A percentile compares a stretch with the other conserved stretches of the same genome.
phyloP scores from a whole-genome alignment of 2,113 vertebrate species.

The Ciconia maguari region DNA sequence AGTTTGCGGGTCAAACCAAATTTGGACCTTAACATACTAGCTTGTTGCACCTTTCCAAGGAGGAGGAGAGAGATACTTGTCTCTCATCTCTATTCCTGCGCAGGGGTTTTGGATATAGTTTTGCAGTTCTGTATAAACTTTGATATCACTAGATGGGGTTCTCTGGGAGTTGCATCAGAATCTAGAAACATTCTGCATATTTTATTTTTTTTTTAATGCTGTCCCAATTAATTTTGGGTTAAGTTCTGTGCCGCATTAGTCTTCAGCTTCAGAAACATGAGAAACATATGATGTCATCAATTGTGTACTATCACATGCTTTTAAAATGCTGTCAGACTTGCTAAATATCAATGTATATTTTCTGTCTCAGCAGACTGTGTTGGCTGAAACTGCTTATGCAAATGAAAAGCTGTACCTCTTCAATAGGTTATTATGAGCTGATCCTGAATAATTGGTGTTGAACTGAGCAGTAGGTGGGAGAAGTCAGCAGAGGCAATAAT shows the following conservation, averaged over 20 bases:
- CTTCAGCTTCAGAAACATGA: neutral
- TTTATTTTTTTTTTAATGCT: neutral
- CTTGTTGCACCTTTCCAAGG: neutral
- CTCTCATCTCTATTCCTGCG: neutral
- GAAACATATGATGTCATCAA: constrained; percentile 28
- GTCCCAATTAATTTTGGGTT: neutral
- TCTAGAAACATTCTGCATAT: neutral
- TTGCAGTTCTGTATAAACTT: neutral
- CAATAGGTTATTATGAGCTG: constrained; percentile 31
- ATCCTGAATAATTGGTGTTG: constrained; percentile 35
- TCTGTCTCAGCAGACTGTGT: constrained; percentile 51
- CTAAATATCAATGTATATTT: constrained; percentile 54
- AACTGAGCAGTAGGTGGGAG: constrained; percentile 43
- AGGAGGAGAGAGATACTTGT: neutral
- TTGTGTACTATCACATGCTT: constrained; percentile 2
- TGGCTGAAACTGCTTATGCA: constrained; percentile 51
- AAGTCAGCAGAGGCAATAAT: constrained; percentile 53
- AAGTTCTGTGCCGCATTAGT: neutral
- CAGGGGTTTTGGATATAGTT: neutral
- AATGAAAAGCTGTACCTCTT: constrained; percentile 54
- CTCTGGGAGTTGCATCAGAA: neutral
- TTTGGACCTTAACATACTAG: neutral
- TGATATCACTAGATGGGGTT: neutral
- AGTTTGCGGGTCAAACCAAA: neutral
- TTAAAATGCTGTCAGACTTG: constrained; percentile 43